Conservation (phyloP, 2,113 vertebrate species). For the Acrocephalus kingi region DNA sequence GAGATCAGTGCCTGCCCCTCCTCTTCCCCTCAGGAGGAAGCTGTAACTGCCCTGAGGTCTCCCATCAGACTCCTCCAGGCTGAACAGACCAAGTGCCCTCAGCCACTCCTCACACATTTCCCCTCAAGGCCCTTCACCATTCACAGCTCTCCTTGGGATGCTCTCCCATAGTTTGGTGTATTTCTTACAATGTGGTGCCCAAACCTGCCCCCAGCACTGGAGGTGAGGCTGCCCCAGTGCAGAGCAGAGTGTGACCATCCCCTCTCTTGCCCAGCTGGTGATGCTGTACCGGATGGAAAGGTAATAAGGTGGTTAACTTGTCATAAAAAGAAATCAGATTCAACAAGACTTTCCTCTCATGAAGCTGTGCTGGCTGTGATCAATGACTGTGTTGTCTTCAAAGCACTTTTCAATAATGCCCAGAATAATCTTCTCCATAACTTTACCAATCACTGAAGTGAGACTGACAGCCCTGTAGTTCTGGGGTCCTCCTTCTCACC, state of each 20-base stretch:
- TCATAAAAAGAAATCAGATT: background rate
- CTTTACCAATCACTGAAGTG: background rate
- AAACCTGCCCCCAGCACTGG: background rate
- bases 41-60: background rate
- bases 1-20: background rate
- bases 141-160: background rate
- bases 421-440: background rate
- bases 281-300: background rate
- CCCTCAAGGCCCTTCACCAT: too few species aligned
- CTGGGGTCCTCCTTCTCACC: background rate
- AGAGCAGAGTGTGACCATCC: background rate
- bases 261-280: background rate
- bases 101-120: too few species aligned
- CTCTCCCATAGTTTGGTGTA: background rate
- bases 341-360: background rate
- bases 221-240: fast-evolving
- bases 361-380: background rate
- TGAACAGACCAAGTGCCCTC: background rate
- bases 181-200: background rate
- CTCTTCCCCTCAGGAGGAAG: background rate
- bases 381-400: background rate
- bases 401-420: background rate
- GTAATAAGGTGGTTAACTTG: background rate
- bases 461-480: background rate
- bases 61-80: background rate